These are phyloP conservation scores for Poecilia velifera DNA, from an alignment of 2,797 vertebrate genomes.

Conservation along the genomic window DNA sequence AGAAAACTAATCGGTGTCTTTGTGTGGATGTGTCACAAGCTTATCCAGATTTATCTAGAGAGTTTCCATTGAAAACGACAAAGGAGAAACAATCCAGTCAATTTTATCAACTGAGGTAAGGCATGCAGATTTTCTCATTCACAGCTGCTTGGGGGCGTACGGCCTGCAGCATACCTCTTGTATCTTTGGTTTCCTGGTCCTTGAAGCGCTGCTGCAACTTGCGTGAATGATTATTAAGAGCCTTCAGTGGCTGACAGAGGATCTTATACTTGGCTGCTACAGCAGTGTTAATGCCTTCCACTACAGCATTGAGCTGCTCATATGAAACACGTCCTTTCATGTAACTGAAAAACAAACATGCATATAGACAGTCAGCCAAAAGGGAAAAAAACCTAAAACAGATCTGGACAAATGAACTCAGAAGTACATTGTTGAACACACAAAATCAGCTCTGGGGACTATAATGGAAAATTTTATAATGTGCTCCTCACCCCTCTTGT, in stretches of 20 bases:
- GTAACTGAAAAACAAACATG: constrained; percentile 79
- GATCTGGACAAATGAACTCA: not conserved
- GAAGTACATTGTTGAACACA: not conserved
- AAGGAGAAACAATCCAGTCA: not conserved
- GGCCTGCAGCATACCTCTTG: constrained; percentile 78
- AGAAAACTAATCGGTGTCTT: not conserved
- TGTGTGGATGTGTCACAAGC: not conserved
- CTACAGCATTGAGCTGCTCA: constrained; percentile 84
- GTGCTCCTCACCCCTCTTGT: too few relatives aligned
- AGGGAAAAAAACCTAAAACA: not conserved
- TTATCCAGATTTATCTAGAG: not conserved
- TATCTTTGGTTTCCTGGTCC: constrained; percentile 88
- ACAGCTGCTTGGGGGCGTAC: not conserved
- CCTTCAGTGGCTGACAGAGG: constrained; percentile 79
- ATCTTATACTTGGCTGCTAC: constrained; percentile 88
- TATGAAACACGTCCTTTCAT: constrained; percentile 89
- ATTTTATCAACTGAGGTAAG: not conserved
- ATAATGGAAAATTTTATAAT: too few relatives aligned
- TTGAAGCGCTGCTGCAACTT: constrained; percentile 86
- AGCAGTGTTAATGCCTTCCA: constrained; percentile 85
- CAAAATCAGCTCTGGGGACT: not conserved
- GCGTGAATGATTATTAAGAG: constrained; percentile 71
- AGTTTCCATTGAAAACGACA: not conserved
- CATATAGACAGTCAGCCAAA: not conserved
- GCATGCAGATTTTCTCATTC: not conserved